Evolutionary conservation across 2,113 vertebrate genomes (phyloP), one percentile per base, ranked within the genome.

Genomic region (Coracopsis vasa): DNA sequence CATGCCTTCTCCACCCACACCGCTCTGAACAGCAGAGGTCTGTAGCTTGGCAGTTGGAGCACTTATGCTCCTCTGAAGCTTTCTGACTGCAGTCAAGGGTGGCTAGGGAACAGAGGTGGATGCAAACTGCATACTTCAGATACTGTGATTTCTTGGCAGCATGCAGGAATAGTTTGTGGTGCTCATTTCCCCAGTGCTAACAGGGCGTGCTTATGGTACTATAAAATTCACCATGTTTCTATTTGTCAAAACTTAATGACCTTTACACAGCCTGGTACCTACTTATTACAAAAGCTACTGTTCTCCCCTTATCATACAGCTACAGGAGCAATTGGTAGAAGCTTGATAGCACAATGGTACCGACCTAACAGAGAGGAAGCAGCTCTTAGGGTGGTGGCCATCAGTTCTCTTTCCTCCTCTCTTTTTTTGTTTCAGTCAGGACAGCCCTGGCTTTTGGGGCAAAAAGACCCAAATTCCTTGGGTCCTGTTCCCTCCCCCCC

Each of bases 221-320:
- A 7, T 80, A 74, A 83, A 92, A 74, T 42, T n/a, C 24, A 19
- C 48, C 11, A 13, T 33, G 37, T 61, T 69, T 50, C 66, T 83
- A n/a, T 82, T 90, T 61, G 44, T 83, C 67, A 64, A 28, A 96
- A 71, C 47, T 41, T 86, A 67, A 64, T 77, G 88, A 48, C 67
- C 65, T 78, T 92, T 71, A 56, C 35, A 54, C 1, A 11, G 39
- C 64, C 67, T 83, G 33, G 10, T 74, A 72, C 42, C 33, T 86
- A 6, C 35, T 74, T 86, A 27, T 0, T 45, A 53, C 64, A 71
- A 86, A 79, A 85, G 69, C 51, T 86, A 3, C 64, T 66, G 39
- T 27, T 74, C 18, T 92, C 4, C 7, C 14, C 39, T 79, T 79
- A 56, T 82, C 41, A 3, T 35, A 11, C 45, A 73, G 60, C 64